Base-by-base conservation (phyloP, 2,888 invertebrate species). In the Hydrotaea diabolus region DNA sequence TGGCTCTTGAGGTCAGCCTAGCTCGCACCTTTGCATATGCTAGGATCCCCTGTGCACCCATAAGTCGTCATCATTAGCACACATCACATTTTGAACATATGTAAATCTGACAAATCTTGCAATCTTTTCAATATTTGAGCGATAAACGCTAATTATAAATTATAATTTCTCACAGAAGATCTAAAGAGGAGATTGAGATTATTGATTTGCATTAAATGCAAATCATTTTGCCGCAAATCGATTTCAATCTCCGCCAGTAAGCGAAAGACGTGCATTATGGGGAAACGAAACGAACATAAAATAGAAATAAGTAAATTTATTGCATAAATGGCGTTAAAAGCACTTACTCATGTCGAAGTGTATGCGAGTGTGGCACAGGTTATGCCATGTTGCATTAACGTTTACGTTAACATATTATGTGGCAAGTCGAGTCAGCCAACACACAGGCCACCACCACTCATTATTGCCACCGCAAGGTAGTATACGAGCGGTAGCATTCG, bases 311-410 rank as follows among this genome's bases (percentile, higher is more conserved):
- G 31, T 62, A 31, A 31, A 62, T 62, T 62, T 62, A 62, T 62
- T 62, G 62, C 62, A 62, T 62, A 62, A 62, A 62, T 31, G 31
- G 26, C 23, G 62, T 62, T 62, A 62, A 62, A 31, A 26, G 62
- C 15, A 36, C 62, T 31, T 23, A 26, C 15, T 59, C 59, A 26
- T 19, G 19, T 26, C n/a, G n/a, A n/a, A n/a, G n/a, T n/a, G n/a
- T n/a, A n/a, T n/a, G n/a, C n/a, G n/a, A n/a, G 59, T 1, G 59
- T 59, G 26, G 59, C 59, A 59, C 59, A 62, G 62, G 62, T 62
- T 23, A 62, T 36, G 26, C 15, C n/a, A 4, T 62, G 36, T 36
- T 62, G 62, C 62, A 62, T 17, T 62, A 62, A 36, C 31, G 23
- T 23, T 26, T 59, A 21, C 55, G 39, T 11, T 13, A 13, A 39